A percentile compares a stretch with the other conserved stretches of the same genome.
Evolutionary conservation across 1,140 invertebrate species (phyloP).

Genomic region (Platorchestia sp.): DNA sequence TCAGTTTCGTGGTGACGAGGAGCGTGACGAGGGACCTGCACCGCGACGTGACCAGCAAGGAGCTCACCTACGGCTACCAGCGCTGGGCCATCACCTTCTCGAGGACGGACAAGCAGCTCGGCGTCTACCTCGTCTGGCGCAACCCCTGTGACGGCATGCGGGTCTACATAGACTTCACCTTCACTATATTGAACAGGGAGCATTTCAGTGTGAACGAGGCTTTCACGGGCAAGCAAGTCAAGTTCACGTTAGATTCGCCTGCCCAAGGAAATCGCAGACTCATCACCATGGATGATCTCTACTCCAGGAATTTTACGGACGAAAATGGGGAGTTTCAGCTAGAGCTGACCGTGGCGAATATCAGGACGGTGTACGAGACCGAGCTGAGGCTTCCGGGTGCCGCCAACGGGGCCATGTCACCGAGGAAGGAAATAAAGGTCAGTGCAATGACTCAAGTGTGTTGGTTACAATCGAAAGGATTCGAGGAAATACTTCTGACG

Average conservation of each 20-base stretch:
- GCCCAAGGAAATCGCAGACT: constrained; percentile 85
- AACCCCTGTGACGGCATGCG: constrained; percentile 81
- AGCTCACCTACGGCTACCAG: constrained; percentile 88
- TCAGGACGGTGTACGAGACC: constrained; percentile 82
- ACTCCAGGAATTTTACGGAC: constrained; percentile 83
- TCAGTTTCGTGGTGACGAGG: constrained; percentile 86
- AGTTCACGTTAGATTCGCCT: constrained; percentile 82
- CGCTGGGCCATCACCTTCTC: constrained; percentile 90
- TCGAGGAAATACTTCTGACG: not conserved
- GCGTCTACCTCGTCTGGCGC: constrained; percentile 84
- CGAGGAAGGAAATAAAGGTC: constrained; percentile 66
- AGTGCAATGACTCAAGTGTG: constrained; percentile 64
- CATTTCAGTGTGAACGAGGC: constrained; percentile 89
- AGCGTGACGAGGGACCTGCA: constrained; percentile 84
- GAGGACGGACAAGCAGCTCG: constrained; percentile 83
- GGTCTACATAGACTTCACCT: constrained; percentile 86
- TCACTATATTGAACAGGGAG: constrained; percentile 86
- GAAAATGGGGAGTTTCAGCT: constrained; percentile 87
- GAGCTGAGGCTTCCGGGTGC: constrained; percentile 77
- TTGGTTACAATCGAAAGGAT: not conserved
- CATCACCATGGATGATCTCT: constrained; percentile 83
- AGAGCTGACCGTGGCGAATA: constrained; percentile 83
- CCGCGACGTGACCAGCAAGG: constrained; percentile 85
- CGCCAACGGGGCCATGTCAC: constrained; percentile 66
- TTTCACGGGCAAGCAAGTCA: constrained; percentile 84